phyloP scores from a whole-genome alignment of 2,888 invertebrate genomes.

The Apamea sordens region DNA sequence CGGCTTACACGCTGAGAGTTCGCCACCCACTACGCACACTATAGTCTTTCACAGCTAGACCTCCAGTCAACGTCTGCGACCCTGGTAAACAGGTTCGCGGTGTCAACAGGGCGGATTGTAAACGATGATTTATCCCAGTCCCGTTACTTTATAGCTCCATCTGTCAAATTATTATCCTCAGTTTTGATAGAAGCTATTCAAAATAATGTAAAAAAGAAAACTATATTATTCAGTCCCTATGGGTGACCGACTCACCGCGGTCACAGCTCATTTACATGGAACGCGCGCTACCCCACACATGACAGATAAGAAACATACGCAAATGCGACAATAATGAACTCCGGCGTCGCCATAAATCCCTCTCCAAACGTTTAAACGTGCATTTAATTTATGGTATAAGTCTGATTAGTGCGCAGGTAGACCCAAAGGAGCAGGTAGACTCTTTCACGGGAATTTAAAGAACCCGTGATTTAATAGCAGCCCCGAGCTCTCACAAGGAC shows the following conservation, averaged over 20 bases:
- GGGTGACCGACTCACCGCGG: slow-evolving; percentile 33
- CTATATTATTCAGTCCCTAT: not conserved
- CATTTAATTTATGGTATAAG: slow-evolving; percentile 85
- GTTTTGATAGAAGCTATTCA: slow-evolving; percentile 29
- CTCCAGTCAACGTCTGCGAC: slow-evolving; percentile 71
- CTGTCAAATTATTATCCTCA: slow-evolving; percentile 17
- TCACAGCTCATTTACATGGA: slow-evolving; percentile 34
- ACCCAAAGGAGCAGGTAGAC: slow-evolving; percentile 79
- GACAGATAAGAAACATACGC: slow-evolving; percentile 72
- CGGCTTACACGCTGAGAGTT: slow-evolving; percentile 83
- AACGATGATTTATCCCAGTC: slow-evolving; percentile 17
- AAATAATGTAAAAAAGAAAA: slow-evolving; percentile 58
- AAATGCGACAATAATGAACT: slow-evolving; percentile 85
- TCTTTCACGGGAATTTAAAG: slow-evolving; percentile 81
- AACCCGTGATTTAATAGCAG: slow-evolving; percentile 63
- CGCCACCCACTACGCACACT: slow-evolving; percentile 86
- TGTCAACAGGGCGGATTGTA: slow-evolving; percentile 29
- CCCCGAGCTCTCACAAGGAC: slow-evolving; percentile 65
- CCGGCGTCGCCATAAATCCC: slow-evolving; percentile 79
- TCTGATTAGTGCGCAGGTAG: slow-evolving; percentile 85
- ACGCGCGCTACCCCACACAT: slow-evolving; percentile 59
- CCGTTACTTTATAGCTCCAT: slow-evolving; percentile 11
- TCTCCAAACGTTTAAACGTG: slow-evolving; percentile 74
- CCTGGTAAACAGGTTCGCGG: slow-evolving; percentile 69
- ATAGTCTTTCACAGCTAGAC: slow-evolving; percentile 72